A percentile compares a stretch with the other conserved stretches of the same genome.
Conservation (phyloP, 92 coral and sea anemone species). For the Palythoa grandis region DNA sequence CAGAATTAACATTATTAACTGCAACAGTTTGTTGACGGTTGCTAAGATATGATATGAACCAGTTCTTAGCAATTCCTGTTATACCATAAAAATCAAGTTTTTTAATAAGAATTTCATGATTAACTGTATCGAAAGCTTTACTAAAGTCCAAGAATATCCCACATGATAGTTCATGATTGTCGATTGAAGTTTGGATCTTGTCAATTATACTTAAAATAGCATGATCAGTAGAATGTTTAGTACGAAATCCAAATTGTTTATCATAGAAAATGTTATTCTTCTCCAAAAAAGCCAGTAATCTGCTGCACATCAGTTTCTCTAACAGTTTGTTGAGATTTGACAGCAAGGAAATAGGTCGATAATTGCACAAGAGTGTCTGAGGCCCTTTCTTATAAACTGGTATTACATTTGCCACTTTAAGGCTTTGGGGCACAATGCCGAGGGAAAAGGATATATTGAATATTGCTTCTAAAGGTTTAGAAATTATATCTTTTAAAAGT, state of each 20-base stretch:
- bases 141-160: not conserved
- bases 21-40: constrained; percentile 16
- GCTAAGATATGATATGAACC: constrained; percentile 28
- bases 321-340: constrained; percentile 1
- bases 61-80: constrained; percentile 4
- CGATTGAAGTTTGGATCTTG: not conserved
- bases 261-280: constrained; percentile 25
- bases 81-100: constrained; percentile 44
- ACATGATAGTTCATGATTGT: constrained; percentile 7
- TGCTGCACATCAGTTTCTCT: constrained; percentile 50
- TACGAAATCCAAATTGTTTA: constrained; percentile 33
- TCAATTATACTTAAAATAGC: not conserved
- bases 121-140: constrained; percentile 1
- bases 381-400: constrained; percentile 51
- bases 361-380: constrained; percentile 26
- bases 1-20: not conserved
- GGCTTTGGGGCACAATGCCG: constrained; percentile 41
- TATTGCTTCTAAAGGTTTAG: constrained; percentile 28
- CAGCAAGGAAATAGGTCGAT: constrained; percentile 38
- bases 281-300: constrained; percentile 34
- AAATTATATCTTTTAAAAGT: constrained; percentile 23
- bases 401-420: constrained; percentile 45
- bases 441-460: constrained; percentile 37
- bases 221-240: constrained; percentile 40
- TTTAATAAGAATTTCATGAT: constrained; percentile 32